Evolutionary conservation across 2,113 vertebrate genomes (phyloP).

Genomic region (Garra rufa): DNA sequence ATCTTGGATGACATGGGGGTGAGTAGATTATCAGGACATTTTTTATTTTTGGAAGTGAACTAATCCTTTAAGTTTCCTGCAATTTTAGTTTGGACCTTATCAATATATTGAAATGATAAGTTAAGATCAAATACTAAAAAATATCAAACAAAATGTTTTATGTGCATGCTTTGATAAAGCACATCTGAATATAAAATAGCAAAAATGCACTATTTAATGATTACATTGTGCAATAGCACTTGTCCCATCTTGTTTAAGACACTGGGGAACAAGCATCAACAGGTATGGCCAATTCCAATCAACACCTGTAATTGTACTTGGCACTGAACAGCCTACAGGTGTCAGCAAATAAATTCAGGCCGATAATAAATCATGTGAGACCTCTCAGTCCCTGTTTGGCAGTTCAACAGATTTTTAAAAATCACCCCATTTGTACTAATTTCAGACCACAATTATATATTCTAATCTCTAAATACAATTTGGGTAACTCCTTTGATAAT

Average conservation of each 20-base stretch:
- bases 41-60: too few species aligned
- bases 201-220: neutral
- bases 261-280: neutral
- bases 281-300: neutral
- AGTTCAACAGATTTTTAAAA: slow-evolving; percentile 16
- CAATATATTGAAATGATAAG: too few species aligned
- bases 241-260: neutral
- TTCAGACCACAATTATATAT: neutral
- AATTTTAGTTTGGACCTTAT: too few species aligned
- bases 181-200: slow-evolving; percentile 4
- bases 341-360: neutral
- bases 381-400: neutral
- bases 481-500: neutral
- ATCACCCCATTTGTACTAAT: neutral
- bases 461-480: neutral
- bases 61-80: too few species aligned
- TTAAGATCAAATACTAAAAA: neutral
- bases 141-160: neutral
- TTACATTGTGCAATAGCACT: neutral
- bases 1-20: too few species aligned
- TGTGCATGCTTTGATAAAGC: neutral
- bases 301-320: slow-evolving; percentile 14
- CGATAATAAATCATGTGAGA: neutral
- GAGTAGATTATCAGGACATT: too few species aligned
- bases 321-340: neutral